Percentiles rank a stretch among this genome's conserved stretches.
These are phyloP conservation scores for Caenorhabditis japonica DNA, from an alignment of 2,888 invertebrate genomes.

Conservation along the genomic window DNA sequence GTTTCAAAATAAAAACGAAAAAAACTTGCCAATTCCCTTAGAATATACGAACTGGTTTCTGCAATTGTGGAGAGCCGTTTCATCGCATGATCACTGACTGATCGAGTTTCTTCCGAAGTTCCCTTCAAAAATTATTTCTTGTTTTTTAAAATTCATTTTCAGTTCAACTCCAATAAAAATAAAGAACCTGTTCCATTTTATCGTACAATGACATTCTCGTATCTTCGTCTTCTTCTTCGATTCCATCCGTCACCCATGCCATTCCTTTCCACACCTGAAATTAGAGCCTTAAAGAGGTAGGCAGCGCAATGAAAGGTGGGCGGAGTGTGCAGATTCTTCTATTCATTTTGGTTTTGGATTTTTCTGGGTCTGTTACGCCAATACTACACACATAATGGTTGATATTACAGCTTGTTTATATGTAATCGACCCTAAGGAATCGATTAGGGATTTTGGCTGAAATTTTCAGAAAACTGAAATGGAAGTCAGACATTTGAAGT, in stretches of 20 bases:
- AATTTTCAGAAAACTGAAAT: no score
- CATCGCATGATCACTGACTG: constrained; percentile 53
- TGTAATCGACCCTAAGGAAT: no score
- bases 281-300: neutral
- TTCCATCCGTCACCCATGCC: constrained; percentile 77
- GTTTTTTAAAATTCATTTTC: neutral
- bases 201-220: constrained; percentile 66
- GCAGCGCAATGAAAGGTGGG: no score
- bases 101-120: constrained; percentile 65
- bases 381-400: no score
- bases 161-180: neutral
- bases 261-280: constrained; percentile 75
- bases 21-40: constrained; percentile 66
- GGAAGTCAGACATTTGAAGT: no score
- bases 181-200: constrained; percentile 64
- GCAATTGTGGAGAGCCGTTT: constrained; percentile 75
- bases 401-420: no score
- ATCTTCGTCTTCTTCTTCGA: constrained; percentile 75
- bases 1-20: neutral
- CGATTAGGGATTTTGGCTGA: no score
- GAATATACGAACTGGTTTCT: constrained; percentile 70
- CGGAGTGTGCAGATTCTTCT: no score
- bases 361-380: no score
- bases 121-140: constrained; percentile 48
- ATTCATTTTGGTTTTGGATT: no score